phyloP scores from a whole-genome alignment of 2,888 invertebrate genomes.

The Digitonthophagus gazella region DNA sequence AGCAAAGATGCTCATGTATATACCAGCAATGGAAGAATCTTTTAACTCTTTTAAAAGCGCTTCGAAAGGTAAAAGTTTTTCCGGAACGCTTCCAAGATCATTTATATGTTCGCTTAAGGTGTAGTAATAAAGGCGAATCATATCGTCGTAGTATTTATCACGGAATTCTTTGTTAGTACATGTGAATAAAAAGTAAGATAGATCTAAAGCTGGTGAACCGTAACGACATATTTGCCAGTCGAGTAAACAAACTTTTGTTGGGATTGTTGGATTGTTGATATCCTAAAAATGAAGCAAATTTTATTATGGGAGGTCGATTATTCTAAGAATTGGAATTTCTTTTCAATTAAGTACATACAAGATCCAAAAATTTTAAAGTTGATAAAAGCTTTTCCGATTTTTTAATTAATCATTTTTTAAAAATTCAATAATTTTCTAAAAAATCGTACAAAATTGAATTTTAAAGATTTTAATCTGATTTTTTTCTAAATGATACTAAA shows the following conservation, averaged over 20 bases:
- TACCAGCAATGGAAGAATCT: slow-evolving; percentile 36
- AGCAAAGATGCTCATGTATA: slow-evolving; percentile 34
- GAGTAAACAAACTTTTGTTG: slow-evolving; percentile 36
- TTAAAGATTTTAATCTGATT: too few relatives aligned
- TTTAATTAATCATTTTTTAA: too few relatives aligned
- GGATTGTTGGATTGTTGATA: slow-evolving; percentile 21
- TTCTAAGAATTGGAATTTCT: too few relatives aligned
- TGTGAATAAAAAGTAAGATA: slow-evolving; percentile 42
- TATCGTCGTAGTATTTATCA: slow-evolving; percentile 36
- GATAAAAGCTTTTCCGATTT: too few relatives aligned
- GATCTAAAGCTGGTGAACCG: slow-evolving; percentile 39
- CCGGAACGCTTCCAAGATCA: slow-evolving; percentile 36
- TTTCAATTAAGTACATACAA: too few relatives aligned
- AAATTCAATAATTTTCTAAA: too few relatives aligned
- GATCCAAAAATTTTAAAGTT: too few relatives aligned
- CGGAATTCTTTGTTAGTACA: slow-evolving; percentile 39
- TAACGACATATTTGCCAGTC: slow-evolving; percentile 38
- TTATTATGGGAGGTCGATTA: too few relatives aligned
- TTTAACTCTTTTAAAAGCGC: slow-evolving; percentile 36
- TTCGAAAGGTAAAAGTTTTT: slow-evolving; percentile 37
- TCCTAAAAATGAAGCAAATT: slow-evolving; percentile 19
- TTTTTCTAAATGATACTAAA: too few relatives aligned
- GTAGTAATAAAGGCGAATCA: slow-evolving; percentile 41
- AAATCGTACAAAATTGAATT: too few relatives aligned
- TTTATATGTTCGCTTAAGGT: slow-evolving; percentile 34